These are phyloP conservation scores for Petrocephalus sullivani DNA, from an alignment of 2,797 vertebrate species.

Conservation along the genomic window DNA sequence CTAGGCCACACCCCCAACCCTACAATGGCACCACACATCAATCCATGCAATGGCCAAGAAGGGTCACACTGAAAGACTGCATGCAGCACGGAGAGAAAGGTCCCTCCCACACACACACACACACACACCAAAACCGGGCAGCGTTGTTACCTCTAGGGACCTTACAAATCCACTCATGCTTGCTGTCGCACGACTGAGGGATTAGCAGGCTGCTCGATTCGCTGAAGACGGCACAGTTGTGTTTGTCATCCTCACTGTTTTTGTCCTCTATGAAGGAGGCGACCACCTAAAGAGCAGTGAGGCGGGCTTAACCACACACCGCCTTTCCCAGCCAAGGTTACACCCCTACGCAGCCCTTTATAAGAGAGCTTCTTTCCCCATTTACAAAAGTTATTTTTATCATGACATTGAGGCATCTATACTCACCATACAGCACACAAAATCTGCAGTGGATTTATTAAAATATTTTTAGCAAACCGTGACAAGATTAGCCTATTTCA, in stretches of 20 bases:
- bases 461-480: background rate
- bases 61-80: background rate
- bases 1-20: background rate
- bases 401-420: background rate
- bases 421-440: background rate
- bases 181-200: slow-evolving; percentile 69
- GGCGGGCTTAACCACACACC: background rate
- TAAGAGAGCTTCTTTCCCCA: background rate
- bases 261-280: slow-evolving; percentile 77
- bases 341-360: background rate
- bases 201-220: slow-evolving; percentile 62
- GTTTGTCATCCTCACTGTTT: slow-evolving; percentile 71
- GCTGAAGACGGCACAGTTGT: slow-evolving; percentile 76
- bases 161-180: slow-evolving; percentile 93
- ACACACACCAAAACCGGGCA: background rate
- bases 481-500: background rate
- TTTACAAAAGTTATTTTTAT: background rate
- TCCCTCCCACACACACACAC: background rate
- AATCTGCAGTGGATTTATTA: background rate
- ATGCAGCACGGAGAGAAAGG: background rate
- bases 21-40: background rate
- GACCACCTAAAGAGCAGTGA: slow-evolving; percentile 65
- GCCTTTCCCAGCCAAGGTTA: background rate
- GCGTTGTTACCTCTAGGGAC: slow-evolving; percentile 71
- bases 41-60: background rate